Base-by-base conservation (phyloP, 2,797 vertebrate species). In the Cottoperca gobio region DNA sequence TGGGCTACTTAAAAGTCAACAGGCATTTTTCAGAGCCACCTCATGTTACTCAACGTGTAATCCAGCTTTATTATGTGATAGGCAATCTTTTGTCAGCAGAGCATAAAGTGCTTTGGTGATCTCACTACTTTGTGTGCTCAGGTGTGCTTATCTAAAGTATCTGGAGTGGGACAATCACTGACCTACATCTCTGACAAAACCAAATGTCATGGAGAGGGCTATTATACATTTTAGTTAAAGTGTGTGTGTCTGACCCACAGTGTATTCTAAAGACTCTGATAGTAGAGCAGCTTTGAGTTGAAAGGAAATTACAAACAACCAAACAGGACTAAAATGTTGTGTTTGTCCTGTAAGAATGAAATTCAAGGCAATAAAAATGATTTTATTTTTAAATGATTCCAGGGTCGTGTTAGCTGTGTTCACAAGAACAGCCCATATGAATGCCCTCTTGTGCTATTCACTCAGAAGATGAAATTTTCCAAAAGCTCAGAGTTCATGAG, bases 101-200 rank as follows among this genome's bases (percentile, higher is more conserved):
- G 23, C 21, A 33, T 55, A 3, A 17, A 65, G 57, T 28, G 69
- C 60, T 58, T 46, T 49, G 13, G 17, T 75, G 76, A 53, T 69
- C 55, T 76, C 58, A 58, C 16, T 48, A 21, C 55, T 79, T 12
- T 79, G 82, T 82, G 59, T 79, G 64, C 75, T 70, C 74, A 86
- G 85, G 82, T 85, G 82, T 81, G 81, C 40, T 39, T 73, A 69
- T 83, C 69, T 70, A 24, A 43, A 74, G 69, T 49, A 73, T 69
- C 33, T 72, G 54, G 9, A 60, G 46, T 24, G 63, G 50, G 45
- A 86, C 78, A 82, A 87, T 87, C 81, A 1, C 52, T 87, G 82
- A 79, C 83, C 83, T 82, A 69, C 49, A 88, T 83, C 82, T 86
- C 42, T 24, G 40, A 78, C 24, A 72, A 55, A 76, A 26, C 50